phyloP scores from a whole-genome alignment of 2,888 invertebrate genomes.

The Mythimna vitellina region DNA sequence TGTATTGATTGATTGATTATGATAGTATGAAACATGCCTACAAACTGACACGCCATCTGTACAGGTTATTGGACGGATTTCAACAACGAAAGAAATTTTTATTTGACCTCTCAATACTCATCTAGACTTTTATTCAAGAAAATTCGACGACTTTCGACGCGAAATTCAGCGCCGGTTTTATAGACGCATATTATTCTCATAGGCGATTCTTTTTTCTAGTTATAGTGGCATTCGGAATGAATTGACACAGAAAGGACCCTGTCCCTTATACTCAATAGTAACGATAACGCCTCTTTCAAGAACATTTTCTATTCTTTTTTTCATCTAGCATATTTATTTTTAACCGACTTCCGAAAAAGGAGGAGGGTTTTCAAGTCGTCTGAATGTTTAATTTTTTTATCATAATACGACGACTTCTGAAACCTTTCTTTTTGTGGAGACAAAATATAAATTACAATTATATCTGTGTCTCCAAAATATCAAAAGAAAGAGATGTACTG shows the following conservation, averaged over 20 bases:
- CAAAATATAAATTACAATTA: too few species aligned
- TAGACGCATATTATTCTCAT: slow-evolving; percentile 21
- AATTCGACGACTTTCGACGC: slow-evolving; percentile 15
- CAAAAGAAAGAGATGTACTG: too few species aligned
- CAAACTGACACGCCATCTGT: neutral
- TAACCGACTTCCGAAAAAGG: too few species aligned
- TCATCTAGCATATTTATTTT: neutral
- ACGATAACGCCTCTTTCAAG: slow-evolving; percentile 3
- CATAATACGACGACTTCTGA: too few species aligned
- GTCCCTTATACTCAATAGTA: neutral
- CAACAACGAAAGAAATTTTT: neutral
- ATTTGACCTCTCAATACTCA: neutral
- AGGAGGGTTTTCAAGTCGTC: too few species aligned
- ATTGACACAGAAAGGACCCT: slow-evolving; percentile 18
- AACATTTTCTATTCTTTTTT: neutral
- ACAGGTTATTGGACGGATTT: neutral
- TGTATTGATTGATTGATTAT: neutral
- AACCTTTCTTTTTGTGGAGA: too few species aligned
- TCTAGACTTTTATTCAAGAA: slow-evolving; percentile 16
- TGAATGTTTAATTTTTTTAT: too few species aligned
- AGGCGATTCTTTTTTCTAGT: slow-evolving; percentile 27
- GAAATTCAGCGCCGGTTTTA: slow-evolving; percentile 21
- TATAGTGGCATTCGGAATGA: slow-evolving; percentile 24
- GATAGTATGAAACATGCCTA: neutral
- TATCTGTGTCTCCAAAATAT: too few species aligned